Evolutionary conservation across 92 coral and sea anemone species (phyloP).

Genomic region (Siderastrea radians): DNA sequence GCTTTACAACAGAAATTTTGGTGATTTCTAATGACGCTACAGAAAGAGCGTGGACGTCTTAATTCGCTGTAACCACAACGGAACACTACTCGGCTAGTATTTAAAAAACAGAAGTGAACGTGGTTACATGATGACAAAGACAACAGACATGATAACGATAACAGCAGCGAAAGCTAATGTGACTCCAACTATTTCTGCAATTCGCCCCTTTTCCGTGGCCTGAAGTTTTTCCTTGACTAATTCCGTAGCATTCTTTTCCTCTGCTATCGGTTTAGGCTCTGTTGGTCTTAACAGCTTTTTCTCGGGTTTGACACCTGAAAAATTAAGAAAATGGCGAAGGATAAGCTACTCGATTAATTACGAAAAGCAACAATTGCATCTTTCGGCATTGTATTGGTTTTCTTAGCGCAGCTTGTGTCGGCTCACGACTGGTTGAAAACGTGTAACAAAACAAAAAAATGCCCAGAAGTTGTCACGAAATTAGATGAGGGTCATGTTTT

Average conservation of each 20-base stretch:
- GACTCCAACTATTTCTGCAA: constrained; percentile 57
- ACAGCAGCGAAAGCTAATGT: constrained; percentile 51
- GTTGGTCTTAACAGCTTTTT: too few species aligned
- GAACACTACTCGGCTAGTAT: too few species aligned
- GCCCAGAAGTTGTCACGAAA: too few species aligned
- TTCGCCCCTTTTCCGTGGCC: constrained; percentile 21
- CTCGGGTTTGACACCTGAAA: not conserved
- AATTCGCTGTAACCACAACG: not conserved
- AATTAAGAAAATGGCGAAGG: not conserved
- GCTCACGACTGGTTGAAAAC: too few species aligned
- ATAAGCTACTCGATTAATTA: not conserved
- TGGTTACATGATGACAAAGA: constrained; percentile 36
- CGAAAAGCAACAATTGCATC: too few species aligned
- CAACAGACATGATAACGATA: constrained; percentile 52
- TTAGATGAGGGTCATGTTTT: too few species aligned
- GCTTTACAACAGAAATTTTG: too few species aligned
- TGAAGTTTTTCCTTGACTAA: not conserved
- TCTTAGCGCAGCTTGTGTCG: too few species aligned
- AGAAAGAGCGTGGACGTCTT: not conserved
- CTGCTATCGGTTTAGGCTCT: not conserved
- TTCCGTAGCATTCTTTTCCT: not conserved
- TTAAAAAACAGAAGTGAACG: not conserved
- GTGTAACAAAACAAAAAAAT: not conserved
- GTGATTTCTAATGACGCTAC: too few species aligned
- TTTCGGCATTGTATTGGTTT: too few species aligned